Conservation (phyloP, 2,113 vertebrate genomes). For the Passer montanus region DNA sequence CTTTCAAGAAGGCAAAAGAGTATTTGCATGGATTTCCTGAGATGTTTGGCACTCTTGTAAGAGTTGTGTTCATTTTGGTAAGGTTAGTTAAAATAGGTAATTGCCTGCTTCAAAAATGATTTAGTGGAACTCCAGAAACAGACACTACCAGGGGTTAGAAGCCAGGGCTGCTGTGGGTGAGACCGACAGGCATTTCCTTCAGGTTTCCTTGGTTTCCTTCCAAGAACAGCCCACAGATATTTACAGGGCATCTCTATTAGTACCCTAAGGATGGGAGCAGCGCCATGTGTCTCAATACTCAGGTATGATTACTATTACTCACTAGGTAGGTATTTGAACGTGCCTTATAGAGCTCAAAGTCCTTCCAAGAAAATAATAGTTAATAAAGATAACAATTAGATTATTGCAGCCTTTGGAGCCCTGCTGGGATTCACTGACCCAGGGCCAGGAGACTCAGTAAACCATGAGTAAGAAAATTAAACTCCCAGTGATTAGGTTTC, state of each 20-base stretch:
- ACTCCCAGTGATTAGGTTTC: neutral
- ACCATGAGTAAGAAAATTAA: neutral
- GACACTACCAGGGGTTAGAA: neutral
- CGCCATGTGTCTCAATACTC: neutral
- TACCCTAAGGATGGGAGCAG: neutral
- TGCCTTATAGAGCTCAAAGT: neutral
- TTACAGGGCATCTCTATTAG: neutral
- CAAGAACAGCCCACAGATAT: neutral
- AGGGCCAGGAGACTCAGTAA: neutral
- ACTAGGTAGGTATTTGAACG: neutral
- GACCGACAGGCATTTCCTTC: neutral
- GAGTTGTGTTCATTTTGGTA: neutral
- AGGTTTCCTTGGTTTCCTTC: neutral
- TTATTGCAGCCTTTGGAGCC: neutral
- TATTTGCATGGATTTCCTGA: neutral
- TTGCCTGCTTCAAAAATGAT: neutral
- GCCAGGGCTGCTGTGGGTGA: neutral
- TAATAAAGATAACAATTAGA: neutral
- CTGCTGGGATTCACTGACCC: neutral
- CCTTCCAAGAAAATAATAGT: constrained; percentile 3
- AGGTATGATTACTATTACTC: neutral
- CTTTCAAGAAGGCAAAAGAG: neutral
- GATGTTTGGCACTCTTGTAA: neutral
- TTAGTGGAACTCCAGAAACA: neutral
- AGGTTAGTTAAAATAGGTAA: neutral